Evolutionary conservation across 2,113 vertebrate species (phyloP), one percentile per base, ranked within the genome.

Genomic region (Periophthalmodon schlosseri): DNA sequence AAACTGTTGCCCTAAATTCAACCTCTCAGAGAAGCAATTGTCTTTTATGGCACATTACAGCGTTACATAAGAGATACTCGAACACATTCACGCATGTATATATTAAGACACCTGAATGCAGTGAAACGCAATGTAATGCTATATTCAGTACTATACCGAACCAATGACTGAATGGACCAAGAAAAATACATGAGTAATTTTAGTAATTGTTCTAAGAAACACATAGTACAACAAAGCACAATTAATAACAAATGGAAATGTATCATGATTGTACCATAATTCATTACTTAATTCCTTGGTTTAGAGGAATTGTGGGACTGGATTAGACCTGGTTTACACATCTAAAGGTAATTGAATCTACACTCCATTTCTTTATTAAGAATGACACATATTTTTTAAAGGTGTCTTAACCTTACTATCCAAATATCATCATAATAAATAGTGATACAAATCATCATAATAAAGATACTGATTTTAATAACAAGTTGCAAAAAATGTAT

Each of bases 51-150:
- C 65, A 88, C 83, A 79, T 87, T 80, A 88, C 73, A 50, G 71
- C 74, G 47, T 92, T 90, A 88, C 71, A 20, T 91, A 91, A 91
- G 70, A 73, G 47, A 18, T 70, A 63, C 69, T 74, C 79, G 65
- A 75, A 69, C 78, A 73, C 64, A 50, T 34, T 54, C 60, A 60
- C 76, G 67, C 70, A 21, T 67, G 72, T 70, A 8, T n/a, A n/a
- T 73, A 56, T 63, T 66, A 75, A 34, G 73, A 81, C 87, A 88
- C 86, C 88, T 88, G 84, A 84, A 80, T 68, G 52, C 67, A 78
- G 68, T 78, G 76, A 23, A 60, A 73, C 77, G 18, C 2, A n/a
- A 56, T 18, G 13, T 14, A 69, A 54, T 33, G 49, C 47, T 12
- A 11, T 18, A 28, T 15, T 68, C 57, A 60, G 39, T 72, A 68